Percentiles rank a stretch among this genome's conserved stretches.
These are phyloP conservation scores for Lampris megalopsis DNA, from an alignment of 2,113 vertebrate genomes.

Conservation along the genomic window DNA sequence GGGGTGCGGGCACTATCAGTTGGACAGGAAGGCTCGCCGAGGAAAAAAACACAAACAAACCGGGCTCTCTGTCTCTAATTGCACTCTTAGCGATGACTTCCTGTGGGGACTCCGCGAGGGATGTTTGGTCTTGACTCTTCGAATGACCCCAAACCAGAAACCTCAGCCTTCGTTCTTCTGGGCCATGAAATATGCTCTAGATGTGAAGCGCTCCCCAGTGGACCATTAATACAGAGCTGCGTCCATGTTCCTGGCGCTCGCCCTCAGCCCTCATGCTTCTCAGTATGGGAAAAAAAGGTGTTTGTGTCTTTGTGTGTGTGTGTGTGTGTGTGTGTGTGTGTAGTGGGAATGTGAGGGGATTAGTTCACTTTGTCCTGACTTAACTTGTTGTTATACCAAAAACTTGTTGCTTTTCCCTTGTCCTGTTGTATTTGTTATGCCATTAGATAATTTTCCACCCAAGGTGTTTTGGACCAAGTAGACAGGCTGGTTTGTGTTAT, in stretches of 20 bases:
- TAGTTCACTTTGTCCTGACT: slow-evolving; percentile 46
- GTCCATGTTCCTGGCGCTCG: slow-evolving; percentile 61
- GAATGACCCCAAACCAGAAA: slow-evolving; percentile 81
- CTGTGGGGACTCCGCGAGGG: slow-evolving; percentile 72
- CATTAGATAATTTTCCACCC: neutral
- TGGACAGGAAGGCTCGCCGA: slow-evolving; percentile 2
- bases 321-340: too few species aligned
- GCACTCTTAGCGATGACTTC: slow-evolving; percentile 72
- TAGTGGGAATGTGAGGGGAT: slow-evolving; percentile 30
- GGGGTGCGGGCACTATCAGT: slow-evolving; percentile 24
- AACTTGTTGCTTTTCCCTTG: slow-evolving; percentile 1
- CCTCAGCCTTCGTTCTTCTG: slow-evolving; percentile 76
- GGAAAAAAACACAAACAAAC: neutral
- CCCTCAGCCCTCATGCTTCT: slow-evolving; percentile 51
- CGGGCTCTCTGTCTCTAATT: slow-evolving; percentile 49
- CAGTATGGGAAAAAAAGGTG: slow-evolving; percentile 23
- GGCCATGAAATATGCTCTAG: slow-evolving; percentile 78
- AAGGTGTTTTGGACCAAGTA: slow-evolving; percentile 13
- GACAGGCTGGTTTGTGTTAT: slow-evolving; percentile 10
- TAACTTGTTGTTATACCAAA: slow-evolving; percentile 10
- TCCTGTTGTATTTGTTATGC: slow-evolving; percentile 23
- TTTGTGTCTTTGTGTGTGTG: too few species aligned
- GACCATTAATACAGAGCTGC: slow-evolving; percentile 61
- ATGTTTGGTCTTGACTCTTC: slow-evolving; percentile 81
- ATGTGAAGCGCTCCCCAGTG: slow-evolving; percentile 75